Base-by-base conservation (phyloP, 2,888 invertebrate species). In the Polymixis lichenea region DNA sequence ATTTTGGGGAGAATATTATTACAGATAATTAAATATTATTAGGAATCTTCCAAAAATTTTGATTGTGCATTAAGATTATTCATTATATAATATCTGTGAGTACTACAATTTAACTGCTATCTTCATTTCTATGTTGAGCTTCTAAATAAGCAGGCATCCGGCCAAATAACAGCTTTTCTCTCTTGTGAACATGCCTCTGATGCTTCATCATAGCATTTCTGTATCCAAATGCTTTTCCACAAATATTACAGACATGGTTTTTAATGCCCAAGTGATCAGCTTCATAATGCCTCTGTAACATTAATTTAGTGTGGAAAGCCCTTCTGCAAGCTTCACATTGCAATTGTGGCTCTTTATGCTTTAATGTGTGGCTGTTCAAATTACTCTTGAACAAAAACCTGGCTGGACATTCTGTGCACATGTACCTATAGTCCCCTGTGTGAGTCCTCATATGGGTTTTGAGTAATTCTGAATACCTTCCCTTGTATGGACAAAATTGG, bases 181-280 rank as follows among this genome's bases (percentile, higher is more conserved):
- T 89, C 69, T 94, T 94, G 86, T 94, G 94, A 0, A 94, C 94
- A 91, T 91, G 91, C 8, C 91, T 85, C 79, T 93, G 93, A 81
- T 94, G 94, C 76, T 93, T 94, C 93, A 93, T 94, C 93, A 94
- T 94, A 55, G 92, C 93, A 87, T 93, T 93, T 62, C 94, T 90
- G 70, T 93, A 94, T 4, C 94, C 94, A 89, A 94, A 94, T n/a
- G 93, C 93, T 79, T 94, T 94, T 0, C 94, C 94, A 83, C 94
- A 94, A 19, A 93, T 81, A 78, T 93, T 92, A 66, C 94, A 94
- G 0, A 94, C 91, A 91, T 94, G 93, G 65, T 93, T 93, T 71
- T 92, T 92, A 19, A 94, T 93, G 0, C 94, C 94, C 64, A 94
- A 89, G 83, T 94, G 94, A 77, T 93, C 92, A 5, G 92, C 93